Percentiles rank a stretch among this genome's conserved stretches.
Conservation (phyloP, 2,113 vertebrate genomes). For the Zonotrichia leucophrys region DNA sequence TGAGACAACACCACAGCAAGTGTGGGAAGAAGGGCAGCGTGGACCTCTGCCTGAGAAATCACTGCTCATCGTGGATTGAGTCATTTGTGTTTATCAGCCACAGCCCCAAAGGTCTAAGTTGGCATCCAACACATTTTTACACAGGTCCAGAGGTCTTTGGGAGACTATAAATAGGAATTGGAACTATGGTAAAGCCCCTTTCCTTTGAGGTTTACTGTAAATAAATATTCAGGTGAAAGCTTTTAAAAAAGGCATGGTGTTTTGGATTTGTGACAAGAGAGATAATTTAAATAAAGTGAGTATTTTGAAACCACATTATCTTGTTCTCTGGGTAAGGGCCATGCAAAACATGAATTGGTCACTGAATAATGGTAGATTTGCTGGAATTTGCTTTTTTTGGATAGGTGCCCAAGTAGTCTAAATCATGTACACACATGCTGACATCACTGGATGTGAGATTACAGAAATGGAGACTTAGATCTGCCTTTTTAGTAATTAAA, state of each 20-base stretch:
- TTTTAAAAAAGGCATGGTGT: not conserved
- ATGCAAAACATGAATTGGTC: not conserved
- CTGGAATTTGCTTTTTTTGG: slow-evolving; percentile 11
- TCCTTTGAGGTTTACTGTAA: not conserved
- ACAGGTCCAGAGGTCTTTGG: not conserved
- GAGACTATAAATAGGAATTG: not conserved
- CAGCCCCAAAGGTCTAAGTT: not conserved
- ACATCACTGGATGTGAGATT: slow-evolving; percentile 19
- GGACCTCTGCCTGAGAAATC: not conserved
- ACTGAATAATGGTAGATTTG: slow-evolving; percentile 17
- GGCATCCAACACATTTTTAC: not conserved
- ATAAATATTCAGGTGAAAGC: not conserved
- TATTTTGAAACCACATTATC: not conserved
- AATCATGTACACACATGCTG: not conserved
- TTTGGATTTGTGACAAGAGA: not conserved
- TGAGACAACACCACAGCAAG: not conserved
- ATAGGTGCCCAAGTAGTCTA: slow-evolving; percentile 29
- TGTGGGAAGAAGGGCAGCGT: not conserved
- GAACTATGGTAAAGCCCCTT: not conserved
- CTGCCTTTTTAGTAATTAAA: slow-evolving; percentile 53
- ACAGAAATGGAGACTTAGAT: slow-evolving; percentile 24
- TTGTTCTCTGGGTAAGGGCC: not conserved
- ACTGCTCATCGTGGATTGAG: not conserved
- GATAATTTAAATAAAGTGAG: not conserved
- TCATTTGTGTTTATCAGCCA: not conserved